Evolutionary conservation across 1,140 invertebrate genomes (phyloP), one percentile per base, ranked within the genome.

Genomic region (Lineus longissimus): DNA sequence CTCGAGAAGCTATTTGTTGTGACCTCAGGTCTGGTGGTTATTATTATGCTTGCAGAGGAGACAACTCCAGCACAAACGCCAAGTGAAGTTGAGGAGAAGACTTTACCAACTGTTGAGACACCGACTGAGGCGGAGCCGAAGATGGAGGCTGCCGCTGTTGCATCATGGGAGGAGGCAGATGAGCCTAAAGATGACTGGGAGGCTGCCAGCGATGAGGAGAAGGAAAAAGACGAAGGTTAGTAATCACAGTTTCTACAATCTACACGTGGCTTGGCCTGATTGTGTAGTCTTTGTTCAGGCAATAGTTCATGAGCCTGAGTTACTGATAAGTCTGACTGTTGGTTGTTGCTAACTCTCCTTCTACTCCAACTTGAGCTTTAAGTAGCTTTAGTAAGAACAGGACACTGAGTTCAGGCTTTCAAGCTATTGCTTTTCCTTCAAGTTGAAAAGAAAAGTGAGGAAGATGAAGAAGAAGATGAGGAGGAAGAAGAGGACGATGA

Each of bases 121-220:
- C 19, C 61, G 17, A 64, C 57, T 15, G 55, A 57, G 22, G 23
- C n/a, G n/a, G 56, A 62, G 33, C 55, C 55, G 9, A 63, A 61
- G 15, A 59, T 69, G 9, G 41, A 61, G 25, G 11, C 36, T 17
- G 13, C 27, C 19, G 11, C 36, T 17, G 13, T 27, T 30, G 25
- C 7, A 47, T 62, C 58, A 15, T 62, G 33, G 62, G 64, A 66
- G 17, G 67, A 68, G 25, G 68, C 61, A 31, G 67, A 65, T 54
- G 70, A 73, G 22, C 55, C 70, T 2, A 75, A 76, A 61, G 75
- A 75, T 58, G 69, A 67, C 19, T 75, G 75, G 73, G 71, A 68
- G 27, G 57, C 57, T 0, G 67, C 64, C 27, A 67, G 65, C 63
- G 70, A 69, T 19, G 70, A 55, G 45, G 59, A 51, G 47, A 51